Base-by-base conservation (phyloP, 2,888 invertebrate genomes). In the Boloria euphrosyne region DNA sequence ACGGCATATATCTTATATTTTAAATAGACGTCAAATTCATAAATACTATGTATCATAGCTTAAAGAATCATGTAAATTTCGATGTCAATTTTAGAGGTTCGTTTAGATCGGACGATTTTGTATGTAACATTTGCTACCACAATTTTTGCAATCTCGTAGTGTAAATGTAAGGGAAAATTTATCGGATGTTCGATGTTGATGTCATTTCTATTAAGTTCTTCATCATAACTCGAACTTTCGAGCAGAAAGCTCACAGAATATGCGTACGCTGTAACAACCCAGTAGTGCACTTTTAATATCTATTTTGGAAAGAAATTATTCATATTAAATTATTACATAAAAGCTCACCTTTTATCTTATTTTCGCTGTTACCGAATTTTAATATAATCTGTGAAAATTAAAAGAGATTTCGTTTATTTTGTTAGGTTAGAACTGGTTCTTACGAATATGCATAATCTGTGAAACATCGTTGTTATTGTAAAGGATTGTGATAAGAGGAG, bases 21-120 rank as follows among this genome's bases (percentile, higher is more conserved):
- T 89, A 86, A 88, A 88, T 89, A 90, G 88, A 88, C 84, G 89
- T 90, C 87, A 82, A 86, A 86, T 86, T 88, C 85, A 81, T 86
- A 80, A 84, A 78, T 62, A 81, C 79, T 80, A 75, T 89, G 89
- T 90, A 88, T 84, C 81, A 88, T 89, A 90, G 90, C 88, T 87
- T 89, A 87, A 84, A 84, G 79, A 83, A 82, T 87, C 83, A 82
- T 90, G 88, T 89, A 90, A 86, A 86, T 86, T 85, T 90, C 85
- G 88, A 90, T 90, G 91, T 91, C 91, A 91, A 91, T 91, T 91
- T 85, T 91, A 89, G 89, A 75, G 71, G 81, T 80, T 77, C 84
- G 83, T 79, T 77, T 83, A 86, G 86, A 70, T 76, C 81, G 87
- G 77, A 79, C 75, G 72, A 74, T 85, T 85, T 89, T 89, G 84